These are phyloP conservation scores for Myzus persicae DNA, from an alignment of 1,140 invertebrate genomes.

Conservation along the genomic window DNA sequence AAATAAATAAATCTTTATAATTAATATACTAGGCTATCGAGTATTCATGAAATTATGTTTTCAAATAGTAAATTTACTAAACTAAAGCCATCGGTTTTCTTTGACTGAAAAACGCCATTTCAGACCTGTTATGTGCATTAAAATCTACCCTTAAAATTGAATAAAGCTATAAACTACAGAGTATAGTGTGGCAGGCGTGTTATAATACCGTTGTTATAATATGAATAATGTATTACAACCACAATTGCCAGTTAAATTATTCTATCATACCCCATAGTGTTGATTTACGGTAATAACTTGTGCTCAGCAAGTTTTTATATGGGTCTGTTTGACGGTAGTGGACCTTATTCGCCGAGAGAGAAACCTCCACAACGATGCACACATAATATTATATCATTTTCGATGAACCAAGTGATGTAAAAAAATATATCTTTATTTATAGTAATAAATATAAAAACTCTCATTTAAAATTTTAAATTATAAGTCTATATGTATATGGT, in stretches of 20 bases:
- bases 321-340: neutral
- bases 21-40: neutral
- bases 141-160: constrained; percentile 26
- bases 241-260: constrained; percentile 51
- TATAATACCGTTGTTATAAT: constrained; percentile 40
- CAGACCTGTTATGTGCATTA: constrained; percentile 8
- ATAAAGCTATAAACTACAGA: constrained; percentile 37
- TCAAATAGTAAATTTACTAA: neutral
- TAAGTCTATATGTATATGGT: neutral
- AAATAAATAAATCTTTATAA: neutral
- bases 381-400: neutral
- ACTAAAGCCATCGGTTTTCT: neutral
- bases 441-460: neutral
- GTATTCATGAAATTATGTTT: neutral
- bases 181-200: constrained; percentile 13
- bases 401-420: neutral
- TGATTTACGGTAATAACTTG: constrained; percentile 43
- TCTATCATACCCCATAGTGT: constrained; percentile 11
- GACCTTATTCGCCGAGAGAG: neutral
- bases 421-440: neutral
- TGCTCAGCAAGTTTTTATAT: neutral
- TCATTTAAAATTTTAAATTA: neutral
- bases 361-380: neutral
- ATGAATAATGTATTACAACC: constrained; percentile 48
- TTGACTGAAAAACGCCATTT: constrained; percentile 8